Percentiles rank a stretch among this genome's conserved stretches.
phyloP scores from a whole-genome alignment of 2,888 invertebrate genomes.

The Agriopis aurantiaria region DNA sequence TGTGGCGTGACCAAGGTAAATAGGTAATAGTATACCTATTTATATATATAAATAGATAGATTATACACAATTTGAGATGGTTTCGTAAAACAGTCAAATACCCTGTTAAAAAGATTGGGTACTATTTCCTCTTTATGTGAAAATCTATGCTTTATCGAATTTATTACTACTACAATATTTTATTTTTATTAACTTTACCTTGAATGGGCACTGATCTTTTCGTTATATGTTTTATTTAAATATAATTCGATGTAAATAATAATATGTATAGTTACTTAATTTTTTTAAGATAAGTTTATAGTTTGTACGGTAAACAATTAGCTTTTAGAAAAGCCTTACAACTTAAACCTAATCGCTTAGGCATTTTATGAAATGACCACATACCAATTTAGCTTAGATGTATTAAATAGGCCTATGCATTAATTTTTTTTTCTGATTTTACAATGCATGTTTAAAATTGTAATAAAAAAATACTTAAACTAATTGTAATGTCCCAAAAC shows the following conservation, averaged over 20 bases:
- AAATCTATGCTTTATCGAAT: conserved; percentile 1
- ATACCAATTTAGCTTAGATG: not conserved
- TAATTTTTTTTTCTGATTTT: not conserved
- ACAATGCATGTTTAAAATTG: not conserved
- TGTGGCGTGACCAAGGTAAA: no score
- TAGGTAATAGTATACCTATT: no score
- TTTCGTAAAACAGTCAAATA: no score
- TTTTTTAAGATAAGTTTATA: not conserved
- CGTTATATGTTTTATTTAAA: no score
- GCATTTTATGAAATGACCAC: conserved; percentile 19
- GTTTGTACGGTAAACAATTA: conserved; percentile 2
- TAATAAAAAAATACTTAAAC: conserved; percentile 12
- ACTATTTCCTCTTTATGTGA: not conserved
- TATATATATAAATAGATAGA: no score
- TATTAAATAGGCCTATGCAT: conserved; percentile 14
- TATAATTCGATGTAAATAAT: conserved; percentile 17
- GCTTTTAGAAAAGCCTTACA: conserved; percentile 29
- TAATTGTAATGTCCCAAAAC: conserved; percentile 32
- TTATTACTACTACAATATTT: not conserved
- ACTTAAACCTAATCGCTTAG: conserved; percentile 20
- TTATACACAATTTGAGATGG: no score
- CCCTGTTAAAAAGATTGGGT: no score
- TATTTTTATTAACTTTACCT: not conserved
- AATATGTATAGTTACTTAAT: not conserved
- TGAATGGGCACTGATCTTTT: no score